phyloP scores from a whole-genome alignment of 2,888 invertebrate genomes.

The Oasisia sp. region DNA sequence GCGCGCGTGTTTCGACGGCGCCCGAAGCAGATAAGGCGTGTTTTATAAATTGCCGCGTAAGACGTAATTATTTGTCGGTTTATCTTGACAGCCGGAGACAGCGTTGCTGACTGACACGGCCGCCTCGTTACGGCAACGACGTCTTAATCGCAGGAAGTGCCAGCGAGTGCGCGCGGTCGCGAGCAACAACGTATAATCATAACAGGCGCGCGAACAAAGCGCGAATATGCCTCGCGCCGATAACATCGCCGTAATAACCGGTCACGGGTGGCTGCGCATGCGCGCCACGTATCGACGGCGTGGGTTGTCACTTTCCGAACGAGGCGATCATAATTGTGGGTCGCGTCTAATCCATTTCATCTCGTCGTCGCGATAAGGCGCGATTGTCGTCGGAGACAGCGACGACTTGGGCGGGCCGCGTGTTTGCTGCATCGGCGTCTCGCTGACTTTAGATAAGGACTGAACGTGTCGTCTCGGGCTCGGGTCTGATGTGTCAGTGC shows the following conservation, averaged over 20 bases:
- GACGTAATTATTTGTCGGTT: conserved; percentile 17
- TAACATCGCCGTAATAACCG: conserved; percentile 5
- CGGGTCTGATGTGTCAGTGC: not conserved
- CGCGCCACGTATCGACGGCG: not conserved
- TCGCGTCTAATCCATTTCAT: conserved; percentile 17
- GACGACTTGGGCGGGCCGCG: not conserved
- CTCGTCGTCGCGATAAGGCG: not conserved
- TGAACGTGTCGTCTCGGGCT: not conserved
- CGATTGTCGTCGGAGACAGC: not conserved
- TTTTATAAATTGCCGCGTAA: conserved; percentile 6
- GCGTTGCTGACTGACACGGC: not conserved
- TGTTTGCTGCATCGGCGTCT: not conserved
- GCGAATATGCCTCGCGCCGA: not conserved
- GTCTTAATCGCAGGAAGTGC: conserved; percentile 13
- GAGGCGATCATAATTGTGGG: conserved; percentile 1
- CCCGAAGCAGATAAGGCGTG: not conserved
- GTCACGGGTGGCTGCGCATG: conserved; percentile 2
- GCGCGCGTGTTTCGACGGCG: conserved; percentile 13
- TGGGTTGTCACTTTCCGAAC: conserved; percentile 13
- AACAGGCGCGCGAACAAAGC: not conserved
- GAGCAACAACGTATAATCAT: not conserved
- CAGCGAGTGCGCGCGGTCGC: not conserved
- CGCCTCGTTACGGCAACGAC: not conserved
- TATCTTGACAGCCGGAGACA: conserved; percentile 3
- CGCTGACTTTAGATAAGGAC: conserved; percentile 1